Base-by-base conservation (phyloP, 2,113 vertebrate species). In the Zapus hudsonius region DNA sequence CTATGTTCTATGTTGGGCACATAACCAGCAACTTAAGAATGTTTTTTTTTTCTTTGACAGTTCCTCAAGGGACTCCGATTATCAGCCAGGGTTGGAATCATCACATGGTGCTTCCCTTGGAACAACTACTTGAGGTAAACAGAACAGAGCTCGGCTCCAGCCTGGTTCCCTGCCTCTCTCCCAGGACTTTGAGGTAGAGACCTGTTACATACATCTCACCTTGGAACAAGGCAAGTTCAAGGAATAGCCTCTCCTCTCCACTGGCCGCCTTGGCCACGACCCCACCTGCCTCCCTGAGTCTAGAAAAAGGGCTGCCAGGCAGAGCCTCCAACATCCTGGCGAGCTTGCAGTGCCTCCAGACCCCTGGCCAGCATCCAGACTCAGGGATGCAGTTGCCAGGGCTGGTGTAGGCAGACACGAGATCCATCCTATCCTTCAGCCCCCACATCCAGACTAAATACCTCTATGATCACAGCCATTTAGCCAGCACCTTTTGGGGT, bases 21-120 rank as follows among this genome's bases (percentile, higher is more conserved):
- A 3, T 27, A 61, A 55, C 19, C 29, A 75, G 76, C 11, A n/a
- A 40, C 42, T 55, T 20, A 33, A 38, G 57, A 76, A 76, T 36
- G 3, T 8, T 13, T 31, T 38, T 61, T 84, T 74, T 55, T 66
- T n/a, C n/a, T n/a, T n/a, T n/a, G n/a, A 90, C 81, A 85, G 61
- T 64, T 91, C 72, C 64, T 36, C 76, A 69, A 79, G 29, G 40
- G 31, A 76, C 47, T 38, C 84, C 44, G 80, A 80, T 2, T 73
- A 79, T 75, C 55, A 40, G 52, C 31, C 80, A 69, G 55, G 31
- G 69, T 57, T 80, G 74, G 87, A 92, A 86, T 83, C 70, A 87
- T 27, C 59, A 36, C 64, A 22, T 52, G 47, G 31, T 69, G 36
- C 86, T 86, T 84, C 84, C n/a, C 17, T 66, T 64, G 64, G 59